These are phyloP conservation scores for Rhynchonycteris naso DNA, from an alignment of 2,797 vertebrate genomes.

Conservation along the genomic window DNA sequence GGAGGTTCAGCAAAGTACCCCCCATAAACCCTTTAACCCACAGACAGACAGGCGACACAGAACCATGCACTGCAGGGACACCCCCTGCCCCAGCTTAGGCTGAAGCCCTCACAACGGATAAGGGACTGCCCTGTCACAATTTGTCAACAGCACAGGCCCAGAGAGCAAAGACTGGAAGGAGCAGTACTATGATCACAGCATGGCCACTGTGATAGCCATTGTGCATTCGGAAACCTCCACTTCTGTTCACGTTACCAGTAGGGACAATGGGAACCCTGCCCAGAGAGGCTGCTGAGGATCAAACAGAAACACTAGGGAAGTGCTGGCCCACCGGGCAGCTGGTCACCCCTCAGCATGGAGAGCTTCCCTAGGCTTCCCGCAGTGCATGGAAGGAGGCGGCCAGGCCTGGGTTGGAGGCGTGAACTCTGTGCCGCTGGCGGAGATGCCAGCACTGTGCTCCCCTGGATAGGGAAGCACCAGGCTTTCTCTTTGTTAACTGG, in stretches of 20 bases:
- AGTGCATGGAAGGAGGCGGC: fast-evolving
- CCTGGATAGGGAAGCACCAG: background rate
- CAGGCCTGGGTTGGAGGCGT: background rate
- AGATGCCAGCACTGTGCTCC: background rate
- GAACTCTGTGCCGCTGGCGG: background rate
- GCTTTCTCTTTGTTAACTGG: background rate
- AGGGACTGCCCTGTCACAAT: fast-evolving
- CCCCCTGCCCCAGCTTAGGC: background rate
- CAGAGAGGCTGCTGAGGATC: background rate
- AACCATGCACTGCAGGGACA: background rate
- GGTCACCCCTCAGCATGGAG: fast-evolving
- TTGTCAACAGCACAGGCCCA: background rate
- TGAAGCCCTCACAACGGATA: fast-evolving
- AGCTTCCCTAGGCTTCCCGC: fast-evolving
- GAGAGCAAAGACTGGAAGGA: background rate
- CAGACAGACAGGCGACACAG: background rate
- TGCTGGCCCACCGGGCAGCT: background rate
- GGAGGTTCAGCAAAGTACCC: background rate
- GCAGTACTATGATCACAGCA: fast-evolving
- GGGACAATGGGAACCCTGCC: background rate
- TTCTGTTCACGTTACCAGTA: background rate
- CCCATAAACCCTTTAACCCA: background rate
- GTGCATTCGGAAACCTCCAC: too few relatives aligned
- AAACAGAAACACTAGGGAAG: fast-evolving
- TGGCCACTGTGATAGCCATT: background rate